Conservation (phyloP, 2,888 invertebrate genomes). For the Pyrgus malvae region DNA sequence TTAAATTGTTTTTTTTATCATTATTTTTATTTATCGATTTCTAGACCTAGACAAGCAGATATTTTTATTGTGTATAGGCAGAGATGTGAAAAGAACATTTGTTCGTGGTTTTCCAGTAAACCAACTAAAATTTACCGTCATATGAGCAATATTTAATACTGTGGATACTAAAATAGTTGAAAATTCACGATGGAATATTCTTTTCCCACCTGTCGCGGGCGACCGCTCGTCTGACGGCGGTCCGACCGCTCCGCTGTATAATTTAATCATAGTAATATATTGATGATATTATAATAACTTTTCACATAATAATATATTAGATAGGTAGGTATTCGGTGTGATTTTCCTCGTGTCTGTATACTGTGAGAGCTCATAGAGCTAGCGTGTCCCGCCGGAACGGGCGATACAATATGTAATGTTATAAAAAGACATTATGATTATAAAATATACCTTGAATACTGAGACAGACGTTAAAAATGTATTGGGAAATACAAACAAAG, state of each 20-base stretch:
- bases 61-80: conserved; percentile 12
- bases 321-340: conserved; percentile 34
- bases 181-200: too few relatives aligned
- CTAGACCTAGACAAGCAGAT: conserved; percentile 4
- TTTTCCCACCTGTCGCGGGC: too few relatives aligned
- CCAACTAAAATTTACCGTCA: too few relatives aligned
- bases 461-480: too few relatives aligned
- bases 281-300: conserved; percentile 51
- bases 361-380: conserved; percentile 35
- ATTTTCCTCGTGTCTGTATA: conserved; percentile 28
- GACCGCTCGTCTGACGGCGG: too few relatives aligned
- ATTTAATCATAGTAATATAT: conserved; percentile 42
- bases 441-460: too few relatives aligned
- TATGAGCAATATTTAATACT: too few relatives aligned
- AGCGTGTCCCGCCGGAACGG: conserved; percentile 25
- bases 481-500: too few relatives aligned
- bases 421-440: too few relatives aligned
- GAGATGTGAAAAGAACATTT: background rate
- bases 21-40: conserved; percentile 8
- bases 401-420: too few relatives aligned
- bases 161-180: too few relatives aligned
- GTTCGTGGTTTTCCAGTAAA: too few relatives aligned
- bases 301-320: conserved; percentile 38
- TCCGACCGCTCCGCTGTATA: conserved; percentile 19
- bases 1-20: conserved; percentile 25